Evolutionary conservation across 2,888 invertebrate genomes (phyloP), one percentile per base, ranked within the genome.

Genomic region (Drosophila testacea): DNA sequence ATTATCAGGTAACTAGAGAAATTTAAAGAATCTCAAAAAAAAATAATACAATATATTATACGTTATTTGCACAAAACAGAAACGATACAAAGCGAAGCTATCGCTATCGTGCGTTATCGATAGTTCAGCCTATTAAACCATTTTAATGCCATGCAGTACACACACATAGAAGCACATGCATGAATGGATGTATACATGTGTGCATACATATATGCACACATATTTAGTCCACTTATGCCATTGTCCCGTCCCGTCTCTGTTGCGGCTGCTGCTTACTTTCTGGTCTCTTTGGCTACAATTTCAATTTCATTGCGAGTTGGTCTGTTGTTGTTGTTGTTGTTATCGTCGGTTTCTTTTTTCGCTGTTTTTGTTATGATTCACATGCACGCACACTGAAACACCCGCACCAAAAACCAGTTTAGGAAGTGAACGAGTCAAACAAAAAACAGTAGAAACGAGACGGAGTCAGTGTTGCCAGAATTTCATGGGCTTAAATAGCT

Each of bases 351-450:
- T 69, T 57, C 30, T 68, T 57, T 57, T 42, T 61, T 69, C 73
- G 68, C 64, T 60, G 70, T 68, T 83, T 59, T 77, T 83, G 78
- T 74, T 87, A 82, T 84, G 88, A 84, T 86, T 83, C 86, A 88
- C 77, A 75, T 48, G 22, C 61, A 55, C 69, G 56, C 50, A 63
- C 60, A 66, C 78, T 28, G 47, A 16, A 16, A 73, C 88, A 77
- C 83, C 88, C 88, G 88, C 83, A 88, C 83, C 64, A 57, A 54
- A 88, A 85, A 84, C 83, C 88, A 83, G 83, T 85, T 88, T 84
- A 46, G 6, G 51, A 5, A 62, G 59, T 60, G 48, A 55, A 56
- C 60, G 62, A 52, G 68, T 54, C 42, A 28, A 32, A n/a, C n/a
- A n/a, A 52, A 47, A 27, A 27, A 52, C 42, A 51, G 41, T 38